phyloP scores from a whole-genome alignment of 1,140 invertebrate genomes.

The Ostrea edulis region DNA sequence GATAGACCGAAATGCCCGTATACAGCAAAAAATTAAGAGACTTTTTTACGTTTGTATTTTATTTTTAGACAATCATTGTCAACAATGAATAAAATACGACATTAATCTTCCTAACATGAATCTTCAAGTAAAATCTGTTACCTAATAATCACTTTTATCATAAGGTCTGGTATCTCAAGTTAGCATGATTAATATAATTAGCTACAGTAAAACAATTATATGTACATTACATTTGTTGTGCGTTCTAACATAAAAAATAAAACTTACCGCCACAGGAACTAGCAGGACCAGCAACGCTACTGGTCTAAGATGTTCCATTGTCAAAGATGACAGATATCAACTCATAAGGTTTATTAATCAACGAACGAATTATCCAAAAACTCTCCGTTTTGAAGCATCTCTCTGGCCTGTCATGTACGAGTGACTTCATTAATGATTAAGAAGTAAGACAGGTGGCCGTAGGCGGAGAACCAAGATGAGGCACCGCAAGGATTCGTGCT shows the following conservation, averaged over 20 bases:
- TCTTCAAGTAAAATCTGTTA: too few species aligned
- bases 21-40: too few species aligned
- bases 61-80: too few species aligned
- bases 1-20: too few species aligned
- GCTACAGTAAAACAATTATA: too few species aligned
- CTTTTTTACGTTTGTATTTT: too few species aligned
- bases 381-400: not conserved
- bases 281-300: not conserved
- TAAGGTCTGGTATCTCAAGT: too few species aligned
- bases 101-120: too few species aligned
- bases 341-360: not conserved
- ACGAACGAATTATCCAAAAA: not conserved
- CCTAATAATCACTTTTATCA: too few species aligned
- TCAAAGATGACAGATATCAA: not conserved
- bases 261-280: not conserved
- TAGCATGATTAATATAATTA: too few species aligned
- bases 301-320: not conserved
- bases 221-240: too few species aligned
- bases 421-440: conserved; percentile 13
- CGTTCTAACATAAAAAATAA: not conserved
- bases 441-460: conserved; percentile 22
- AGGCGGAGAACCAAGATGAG: not conserved
- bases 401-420: not conserved
- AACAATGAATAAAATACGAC: too few species aligned
- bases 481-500: not conserved